phyloP scores from a whole-genome alignment of 2,888 invertebrate genomes.

The Deilephila elpenor region DNA sequence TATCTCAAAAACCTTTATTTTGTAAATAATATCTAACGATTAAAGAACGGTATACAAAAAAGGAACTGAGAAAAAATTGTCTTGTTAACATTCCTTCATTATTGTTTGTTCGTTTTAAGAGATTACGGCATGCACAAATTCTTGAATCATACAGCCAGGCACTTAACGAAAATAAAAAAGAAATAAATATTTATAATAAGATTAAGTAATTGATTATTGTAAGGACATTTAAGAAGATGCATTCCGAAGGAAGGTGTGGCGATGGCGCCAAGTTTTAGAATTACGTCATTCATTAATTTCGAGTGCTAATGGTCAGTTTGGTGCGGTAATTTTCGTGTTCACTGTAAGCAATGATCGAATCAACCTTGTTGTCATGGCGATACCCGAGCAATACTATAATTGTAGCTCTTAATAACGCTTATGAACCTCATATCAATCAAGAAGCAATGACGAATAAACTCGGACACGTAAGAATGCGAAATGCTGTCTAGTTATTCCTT shows the following conservation, averaged over 20 bases:
- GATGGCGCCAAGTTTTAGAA: not conserved
- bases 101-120: not conserved
- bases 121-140: not conserved
- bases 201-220: not conserved
- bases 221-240: not conserved
- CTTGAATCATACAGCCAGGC: not conserved
- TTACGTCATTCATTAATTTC: slow-evolving; percentile 1
- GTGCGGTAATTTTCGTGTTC: too few species aligned
- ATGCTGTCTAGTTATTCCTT: too few species aligned
- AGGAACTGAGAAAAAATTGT: not conserved
- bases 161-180: not conserved
- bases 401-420: not conserved
- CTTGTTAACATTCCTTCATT: not conserved
- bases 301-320: not conserved
- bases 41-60: not conserved
- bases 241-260: not conserved
- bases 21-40: not conserved
- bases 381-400: slow-evolving; percentile 1
- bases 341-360: not conserved
- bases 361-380: not conserved
- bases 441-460: too few species aligned
- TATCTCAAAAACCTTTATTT: not conserved
- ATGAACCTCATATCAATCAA: too few species aligned
- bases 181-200: not conserved
- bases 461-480: too few species aligned